phyloP scores from a whole-genome alignment of 2,113 vertebrate species.

The Ivindomyrus marchei region DNA sequence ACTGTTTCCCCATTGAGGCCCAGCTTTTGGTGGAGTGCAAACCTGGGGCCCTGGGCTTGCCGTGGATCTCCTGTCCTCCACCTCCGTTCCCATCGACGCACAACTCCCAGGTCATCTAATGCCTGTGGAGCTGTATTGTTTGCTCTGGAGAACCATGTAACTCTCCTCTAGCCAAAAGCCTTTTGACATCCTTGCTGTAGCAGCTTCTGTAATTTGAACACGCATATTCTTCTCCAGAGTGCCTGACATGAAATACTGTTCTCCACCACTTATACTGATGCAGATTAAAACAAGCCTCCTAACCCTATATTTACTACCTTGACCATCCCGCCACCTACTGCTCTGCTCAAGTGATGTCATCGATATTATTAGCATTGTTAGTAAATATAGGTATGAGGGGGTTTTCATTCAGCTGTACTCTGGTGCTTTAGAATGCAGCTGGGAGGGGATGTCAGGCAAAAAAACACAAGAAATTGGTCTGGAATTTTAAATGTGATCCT shows the following conservation, averaged over 20 bases:
- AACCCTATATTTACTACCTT: not conserved
- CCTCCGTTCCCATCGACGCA: not conserved
- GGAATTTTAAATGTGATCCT: slow-evolving; percentile 44
- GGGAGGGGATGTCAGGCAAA: not conserved
- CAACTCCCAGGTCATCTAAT: not conserved
- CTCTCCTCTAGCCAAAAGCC: not conserved
- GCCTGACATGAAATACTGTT: not conserved
- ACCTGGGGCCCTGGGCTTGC: not conserved
- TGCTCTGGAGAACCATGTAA: not conserved
- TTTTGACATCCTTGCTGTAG: not conserved
- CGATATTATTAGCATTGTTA: not conserved
- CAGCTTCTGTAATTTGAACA: not conserved
- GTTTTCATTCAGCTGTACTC: not conserved
- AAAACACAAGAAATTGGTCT: not conserved
- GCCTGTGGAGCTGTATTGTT: not conserved
- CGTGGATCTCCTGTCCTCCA: not conserved
- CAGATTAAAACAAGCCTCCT: not conserved
- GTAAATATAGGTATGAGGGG: not conserved
- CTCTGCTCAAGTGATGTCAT: not conserved
- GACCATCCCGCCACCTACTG: not conserved
- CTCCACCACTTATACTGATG: not conserved
- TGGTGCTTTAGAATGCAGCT: not conserved
- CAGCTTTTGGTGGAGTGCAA: not conserved
- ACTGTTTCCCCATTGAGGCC: not conserved
- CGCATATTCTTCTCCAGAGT: not conserved